phyloP scores from a whole-genome alignment of 2,797 vertebrate species.

The Acanthis flammea region DNA sequence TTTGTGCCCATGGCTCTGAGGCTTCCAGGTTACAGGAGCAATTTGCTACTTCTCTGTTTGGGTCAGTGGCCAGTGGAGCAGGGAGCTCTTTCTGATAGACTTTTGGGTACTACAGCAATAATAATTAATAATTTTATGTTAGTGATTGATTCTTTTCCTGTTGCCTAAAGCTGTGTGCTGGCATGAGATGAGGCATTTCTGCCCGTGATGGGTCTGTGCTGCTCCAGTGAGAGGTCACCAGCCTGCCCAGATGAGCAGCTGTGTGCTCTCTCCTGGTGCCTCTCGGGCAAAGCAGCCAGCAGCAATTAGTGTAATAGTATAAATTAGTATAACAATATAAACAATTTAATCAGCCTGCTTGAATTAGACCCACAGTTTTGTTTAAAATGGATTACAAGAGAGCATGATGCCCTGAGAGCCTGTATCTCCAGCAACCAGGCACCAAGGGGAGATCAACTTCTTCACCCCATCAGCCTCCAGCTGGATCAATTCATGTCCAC shows the following conservation, averaged over 20 bases:
- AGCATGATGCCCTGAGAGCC: neutral
- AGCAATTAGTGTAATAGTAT: neutral
- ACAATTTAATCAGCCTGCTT: neutral
- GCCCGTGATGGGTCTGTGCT: rapidly evolving
- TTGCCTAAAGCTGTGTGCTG: neutral
- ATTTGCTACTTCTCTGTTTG: neutral
- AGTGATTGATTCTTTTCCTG: neutral
- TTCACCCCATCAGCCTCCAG: neutral
- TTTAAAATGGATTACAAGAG: neutral
- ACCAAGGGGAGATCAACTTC: neutral
- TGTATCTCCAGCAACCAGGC: neutral
- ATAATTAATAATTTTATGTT: neutral
- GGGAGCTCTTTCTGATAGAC: neutral
- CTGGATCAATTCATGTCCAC: neutral
- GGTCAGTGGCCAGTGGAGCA: neutral
- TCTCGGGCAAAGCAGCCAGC: neutral
- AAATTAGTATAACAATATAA: constrained; percentile 7
- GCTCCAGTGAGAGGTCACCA: neutral
- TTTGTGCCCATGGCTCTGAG: neutral
- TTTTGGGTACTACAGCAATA: neutral
- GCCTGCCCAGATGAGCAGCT: neutral
- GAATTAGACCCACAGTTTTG: neutral
- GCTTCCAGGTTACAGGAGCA: neutral
- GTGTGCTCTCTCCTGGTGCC: rapidly evolving
- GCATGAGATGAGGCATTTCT: rapidly evolving